Evolutionary conservation across 2,113 vertebrate species (phyloP), one percentile per base, ranked within the genome.

Genomic region (Corythaixoides concolor): DNA sequence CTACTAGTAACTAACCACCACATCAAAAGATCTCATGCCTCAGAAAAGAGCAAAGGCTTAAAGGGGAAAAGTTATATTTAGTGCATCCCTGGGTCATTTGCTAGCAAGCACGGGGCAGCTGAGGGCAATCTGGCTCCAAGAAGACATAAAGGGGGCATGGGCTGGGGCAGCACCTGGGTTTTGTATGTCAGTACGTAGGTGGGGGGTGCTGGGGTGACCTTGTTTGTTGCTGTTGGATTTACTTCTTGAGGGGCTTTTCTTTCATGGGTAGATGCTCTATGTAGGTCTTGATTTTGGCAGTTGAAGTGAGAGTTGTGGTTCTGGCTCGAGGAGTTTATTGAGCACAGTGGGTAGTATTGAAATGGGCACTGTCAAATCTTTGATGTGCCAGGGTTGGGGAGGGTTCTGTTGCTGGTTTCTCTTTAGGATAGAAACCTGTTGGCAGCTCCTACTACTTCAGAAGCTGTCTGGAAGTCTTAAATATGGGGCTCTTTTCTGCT

Each of bases 331-430:
- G 2, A 60, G 37, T 9, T 67, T 32, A 5, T 12, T 33, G 18
- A n/a, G n/a, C 6, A 9, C 3, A 0, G 13, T 37, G 1, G 22
- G 3, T 12, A 7, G 12, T 5, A 8, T 7, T 15, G 8, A 26
- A 63, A 27, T 3, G 47, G 8, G 9, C 4, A 21, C 9, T 43
- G 6, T 6, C 10, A 15, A 28, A 50, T 16, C 12, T 56, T 30
- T 49, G 12, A 23, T 27, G 18, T 1, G 1, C 15, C 7, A 35
- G 14, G 9, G 27, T 50, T 59, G 26, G 43, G 21, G 35, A 74
- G 32, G 22, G 32, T 9, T 64, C 16, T 56, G n/a, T 14, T 18
- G 21, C 43, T 50, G 2, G 9, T 14, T 73, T 58, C 58, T 50
- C n/a, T 9, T 8, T 32, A 28, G 3, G 6, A 4, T 6, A 27